Percentiles rank a stretch among this genome's conserved stretches.
phyloP scores from a whole-genome alignment of 2,888 invertebrate genomes.

The Eubasilissa splendida region DNA sequence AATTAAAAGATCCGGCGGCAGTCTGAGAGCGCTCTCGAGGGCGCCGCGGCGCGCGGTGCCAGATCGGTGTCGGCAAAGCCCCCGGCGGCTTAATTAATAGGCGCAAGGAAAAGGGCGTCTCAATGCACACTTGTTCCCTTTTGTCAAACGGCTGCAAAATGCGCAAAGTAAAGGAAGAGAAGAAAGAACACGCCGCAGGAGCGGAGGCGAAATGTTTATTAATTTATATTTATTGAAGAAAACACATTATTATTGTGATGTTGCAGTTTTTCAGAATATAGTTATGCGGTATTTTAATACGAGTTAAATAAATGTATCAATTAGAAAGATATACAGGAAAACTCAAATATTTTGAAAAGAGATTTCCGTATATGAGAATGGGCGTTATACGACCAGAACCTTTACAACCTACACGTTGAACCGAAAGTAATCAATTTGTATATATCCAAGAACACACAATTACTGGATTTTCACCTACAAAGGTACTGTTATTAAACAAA shows the following conservation, averaged over 20 bases:
- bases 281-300: no score
- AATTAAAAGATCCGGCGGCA: constrained; percentile 18
- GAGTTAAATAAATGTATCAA: not conserved
- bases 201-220: not conserved
- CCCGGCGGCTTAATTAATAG: constrained; percentile 49
- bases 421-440: no score
- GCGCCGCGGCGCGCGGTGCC: not conserved
- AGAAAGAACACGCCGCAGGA: constrained; percentile 14
- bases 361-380: not conserved
- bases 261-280: no score
- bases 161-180: not conserved
- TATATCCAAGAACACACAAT: no score
- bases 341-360: not conserved
- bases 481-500: no score
- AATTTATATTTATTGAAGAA: not conserved
- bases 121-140: constrained; percentile 48
- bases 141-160: constrained; percentile 36
- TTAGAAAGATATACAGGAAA: not conserved
- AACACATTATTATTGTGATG: not conserved
- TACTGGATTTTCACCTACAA: no score
- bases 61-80: constrained; percentile 24
- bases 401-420: no score
- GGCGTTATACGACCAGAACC: not conserved
- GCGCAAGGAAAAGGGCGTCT: constrained; percentile 44
- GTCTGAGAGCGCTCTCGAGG: constrained; percentile 22